These are phyloP conservation scores for Pandion haliaetus DNA, from an alignment of 2,113 vertebrate genomes.

Conservation along the genomic window DNA sequence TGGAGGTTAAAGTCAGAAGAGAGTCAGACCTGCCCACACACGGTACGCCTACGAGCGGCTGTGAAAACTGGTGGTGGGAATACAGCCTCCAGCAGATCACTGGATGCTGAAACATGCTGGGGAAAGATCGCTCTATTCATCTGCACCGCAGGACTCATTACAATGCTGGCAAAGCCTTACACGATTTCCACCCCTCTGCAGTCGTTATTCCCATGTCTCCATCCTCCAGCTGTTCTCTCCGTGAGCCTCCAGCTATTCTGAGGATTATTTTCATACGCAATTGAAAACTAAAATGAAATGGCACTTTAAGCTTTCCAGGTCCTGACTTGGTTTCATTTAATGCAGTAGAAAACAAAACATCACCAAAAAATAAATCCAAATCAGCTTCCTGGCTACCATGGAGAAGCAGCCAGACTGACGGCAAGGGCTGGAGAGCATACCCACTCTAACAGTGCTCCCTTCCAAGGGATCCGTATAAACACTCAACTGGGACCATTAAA, in stretches of 20 bases:
- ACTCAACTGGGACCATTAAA: neutral
- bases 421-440: neutral
- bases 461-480: neutral
- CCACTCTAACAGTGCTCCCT: neutral
- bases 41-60: neutral
- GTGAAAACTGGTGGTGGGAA: neutral
- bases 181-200: neutral
- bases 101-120: neutral
- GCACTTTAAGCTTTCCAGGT: neutral
- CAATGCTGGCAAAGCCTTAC: neutral
- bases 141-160: constrained; percentile 1
- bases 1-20: neutral
- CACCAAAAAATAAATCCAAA: neutral
- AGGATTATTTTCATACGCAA: neutral
- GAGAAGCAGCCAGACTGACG: neutral
- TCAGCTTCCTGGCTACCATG: neutral
- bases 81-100: neutral
- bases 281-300: neutral
- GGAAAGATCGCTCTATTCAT: neutral
- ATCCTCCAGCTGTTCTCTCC: neutral
- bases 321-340: neutral
- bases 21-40: neutral
- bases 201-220: neutral
- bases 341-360: neutral
- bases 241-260: neutral